Conservation (phyloP, 2,797 vertebrate species). For the Ciconia nigra region DNA sequence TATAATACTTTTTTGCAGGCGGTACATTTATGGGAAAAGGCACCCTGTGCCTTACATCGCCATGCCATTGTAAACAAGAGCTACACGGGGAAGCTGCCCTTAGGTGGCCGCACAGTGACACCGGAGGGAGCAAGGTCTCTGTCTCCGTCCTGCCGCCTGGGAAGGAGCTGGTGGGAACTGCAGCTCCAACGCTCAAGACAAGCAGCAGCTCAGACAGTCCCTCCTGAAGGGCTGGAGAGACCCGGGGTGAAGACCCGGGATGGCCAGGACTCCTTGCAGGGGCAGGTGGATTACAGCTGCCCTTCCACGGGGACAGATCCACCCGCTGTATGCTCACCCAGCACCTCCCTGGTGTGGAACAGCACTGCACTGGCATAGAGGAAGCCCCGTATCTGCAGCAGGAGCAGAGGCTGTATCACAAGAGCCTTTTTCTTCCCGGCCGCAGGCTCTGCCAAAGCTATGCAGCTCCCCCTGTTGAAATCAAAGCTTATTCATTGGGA, state of each 20-base stretch:
- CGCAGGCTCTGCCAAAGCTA: neutral
- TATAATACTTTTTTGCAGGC: accelerated
- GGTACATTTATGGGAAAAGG: neutral
- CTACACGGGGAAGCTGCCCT: neutral
- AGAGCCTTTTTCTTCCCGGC: neutral
- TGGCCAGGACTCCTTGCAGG: neutral
- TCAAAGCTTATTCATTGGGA: neutral
- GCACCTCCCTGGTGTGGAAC: too few species aligned
- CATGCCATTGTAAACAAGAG: accelerated
- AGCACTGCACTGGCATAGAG: accelerated
- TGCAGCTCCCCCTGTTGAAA: neutral
- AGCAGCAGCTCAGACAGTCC: too few species aligned
- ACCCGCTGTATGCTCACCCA: neutral
- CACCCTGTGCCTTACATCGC: neutral
- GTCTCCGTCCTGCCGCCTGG: accelerated
- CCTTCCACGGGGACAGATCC: neutral
- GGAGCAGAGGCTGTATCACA: neutral
- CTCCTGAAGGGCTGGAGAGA: too few species aligned
- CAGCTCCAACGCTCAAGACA: accelerated
- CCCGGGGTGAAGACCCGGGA: accelerated
- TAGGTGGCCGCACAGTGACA: accelerated
- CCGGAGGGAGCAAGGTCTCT: neutral
- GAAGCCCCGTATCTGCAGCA: neutral
- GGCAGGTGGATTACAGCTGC: neutral
- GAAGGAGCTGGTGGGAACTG: too few species aligned